Evolutionary conservation across 2,888 invertebrate genomes (phyloP).

Genomic region (Tinea semifulvella): DNA sequence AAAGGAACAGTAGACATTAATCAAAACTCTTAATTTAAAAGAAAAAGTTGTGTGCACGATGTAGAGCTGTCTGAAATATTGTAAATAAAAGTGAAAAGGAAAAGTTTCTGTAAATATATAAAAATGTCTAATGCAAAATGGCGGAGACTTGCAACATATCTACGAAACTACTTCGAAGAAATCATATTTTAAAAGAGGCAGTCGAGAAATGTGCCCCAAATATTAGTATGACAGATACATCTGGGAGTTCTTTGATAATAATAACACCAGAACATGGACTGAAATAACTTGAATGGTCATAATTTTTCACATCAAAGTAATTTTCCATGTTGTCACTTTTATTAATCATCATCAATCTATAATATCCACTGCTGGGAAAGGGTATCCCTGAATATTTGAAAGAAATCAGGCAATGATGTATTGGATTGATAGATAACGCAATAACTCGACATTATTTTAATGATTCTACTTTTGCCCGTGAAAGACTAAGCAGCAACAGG

Average conservation of each 20-base stretch:
- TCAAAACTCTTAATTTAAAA: background rate
- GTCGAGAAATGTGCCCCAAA: slow-evolving; percentile 11
- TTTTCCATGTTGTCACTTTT: no score
- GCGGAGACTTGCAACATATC: slow-evolving; percentile 8
- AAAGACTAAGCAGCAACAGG: no score
- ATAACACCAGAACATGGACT: background rate
- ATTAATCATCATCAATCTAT: no score
- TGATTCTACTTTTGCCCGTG: no score
- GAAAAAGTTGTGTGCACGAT: background rate
- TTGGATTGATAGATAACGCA: no score
- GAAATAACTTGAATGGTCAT: background rate
- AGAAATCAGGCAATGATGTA: no score
- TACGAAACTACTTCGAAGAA: background rate
- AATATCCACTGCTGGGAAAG: no score
- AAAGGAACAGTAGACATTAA: background rate
- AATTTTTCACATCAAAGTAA: background rate
- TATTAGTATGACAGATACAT: slow-evolving; percentile 12
- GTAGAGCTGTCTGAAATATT: slow-evolving; percentile 3
- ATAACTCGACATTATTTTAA: no score
- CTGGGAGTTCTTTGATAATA: slow-evolving; percentile 9
- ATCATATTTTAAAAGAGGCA: slow-evolving; percentile 10
- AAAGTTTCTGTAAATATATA: slow-evolving; percentile 1
- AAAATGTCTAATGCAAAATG: slow-evolving; percentile 10
- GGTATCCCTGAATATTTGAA: no score
- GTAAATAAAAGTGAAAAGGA: background rate